Base-by-base conservation (phyloP, 1,140 invertebrate species). In the Liolophura sinensis region DNA sequence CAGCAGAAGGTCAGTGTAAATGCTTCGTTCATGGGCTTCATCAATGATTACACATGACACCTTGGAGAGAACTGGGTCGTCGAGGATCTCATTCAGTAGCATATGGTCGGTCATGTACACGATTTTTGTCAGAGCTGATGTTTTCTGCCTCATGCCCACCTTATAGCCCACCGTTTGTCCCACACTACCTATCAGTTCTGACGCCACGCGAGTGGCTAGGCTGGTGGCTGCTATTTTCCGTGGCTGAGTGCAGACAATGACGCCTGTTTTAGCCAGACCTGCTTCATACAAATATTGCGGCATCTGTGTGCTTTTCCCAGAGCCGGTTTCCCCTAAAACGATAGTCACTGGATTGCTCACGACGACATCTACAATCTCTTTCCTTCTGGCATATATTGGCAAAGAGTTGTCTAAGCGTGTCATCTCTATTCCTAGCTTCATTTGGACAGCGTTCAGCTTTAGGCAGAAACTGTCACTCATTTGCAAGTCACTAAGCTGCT, bases 101-200 rank as follows among this genome's bases (percentile, higher is more conserved):
- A 96, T 98, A 82, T 97, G 96, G 86, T 99, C 97, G 55, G 97
- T 99, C 96, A 99, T 97, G 75, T 98, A 99, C 84, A 99, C 96
- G 27, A 99, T 91, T 24, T 89, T 80, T 54, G 89, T 89, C 31
- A 86, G 75, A 67, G 89, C 86, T 20, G 86, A 88, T 9, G 87
- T 89, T 73, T 89, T 91, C 71, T 89, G 88, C 78, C 91, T 89
- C 85, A 91, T 91, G 63, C 91, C 86, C 69, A 91, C 91, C 65
- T 87, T 88, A 60, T 77, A 83, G 9, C 83, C 83, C 55, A 82
- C 75, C 31, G 71, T 40, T 25, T 78, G 62, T 12, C 81, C 82
- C 15, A 80, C 69, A 40, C 60, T 71, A 25, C 64, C 60, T 12
- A 57, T 62, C 59, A 83, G 65, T 68, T 84, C 83, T 60, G 69